These are phyloP conservation scores for Calliphora vomitoria DNA, from an alignment of 2,888 invertebrate genomes.

Conservation along the genomic window DNA sequence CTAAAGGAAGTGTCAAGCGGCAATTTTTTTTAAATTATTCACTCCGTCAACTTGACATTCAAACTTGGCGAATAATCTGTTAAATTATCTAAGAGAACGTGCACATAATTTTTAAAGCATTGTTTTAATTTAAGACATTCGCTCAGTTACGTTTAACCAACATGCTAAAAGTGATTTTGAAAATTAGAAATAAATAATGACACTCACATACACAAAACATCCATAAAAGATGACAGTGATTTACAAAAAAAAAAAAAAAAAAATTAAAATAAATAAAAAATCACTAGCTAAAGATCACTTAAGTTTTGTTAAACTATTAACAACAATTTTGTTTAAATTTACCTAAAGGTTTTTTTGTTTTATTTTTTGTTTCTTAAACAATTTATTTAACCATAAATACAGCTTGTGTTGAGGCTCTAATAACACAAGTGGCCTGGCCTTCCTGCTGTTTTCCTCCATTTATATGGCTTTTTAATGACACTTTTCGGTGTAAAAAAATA, in stretches of 20 bases:
- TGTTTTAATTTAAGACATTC: constrained; percentile 2
- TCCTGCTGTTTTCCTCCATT: constrained; percentile 57
- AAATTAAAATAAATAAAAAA: not conserved
- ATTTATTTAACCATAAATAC: constrained; percentile 58
- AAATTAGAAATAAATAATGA: constrained; percentile 38
- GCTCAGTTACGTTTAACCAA: not conserved
- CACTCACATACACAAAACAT: constrained; percentile 20
- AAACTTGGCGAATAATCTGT: constrained; percentile 34
- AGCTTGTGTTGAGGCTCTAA: constrained; percentile 25
- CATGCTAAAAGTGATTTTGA: not conserved
- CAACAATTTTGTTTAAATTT: constrained; percentile 10
- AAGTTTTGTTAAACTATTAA: not conserved
- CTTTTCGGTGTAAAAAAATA: constrained; percentile 28
- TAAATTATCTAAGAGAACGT: constrained; percentile 54
- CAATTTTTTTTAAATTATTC: constrained; percentile 38
- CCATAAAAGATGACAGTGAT: constrained; percentile 48
- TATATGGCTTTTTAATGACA: constrained; percentile 55
- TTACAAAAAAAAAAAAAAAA: constrained; percentile 28
- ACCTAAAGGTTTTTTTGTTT: not conserved
- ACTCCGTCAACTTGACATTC: constrained; percentile 38
- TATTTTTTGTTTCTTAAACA: constrained; percentile 35
- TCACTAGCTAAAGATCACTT: constrained; percentile 5
- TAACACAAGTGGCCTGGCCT: constrained; percentile 40
- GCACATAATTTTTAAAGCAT: constrained; percentile 39
- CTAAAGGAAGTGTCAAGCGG: constrained; percentile 40